Conservation (phyloP, 2,113 vertebrate genomes). For the Phalacrocorax aristotelis region DNA sequence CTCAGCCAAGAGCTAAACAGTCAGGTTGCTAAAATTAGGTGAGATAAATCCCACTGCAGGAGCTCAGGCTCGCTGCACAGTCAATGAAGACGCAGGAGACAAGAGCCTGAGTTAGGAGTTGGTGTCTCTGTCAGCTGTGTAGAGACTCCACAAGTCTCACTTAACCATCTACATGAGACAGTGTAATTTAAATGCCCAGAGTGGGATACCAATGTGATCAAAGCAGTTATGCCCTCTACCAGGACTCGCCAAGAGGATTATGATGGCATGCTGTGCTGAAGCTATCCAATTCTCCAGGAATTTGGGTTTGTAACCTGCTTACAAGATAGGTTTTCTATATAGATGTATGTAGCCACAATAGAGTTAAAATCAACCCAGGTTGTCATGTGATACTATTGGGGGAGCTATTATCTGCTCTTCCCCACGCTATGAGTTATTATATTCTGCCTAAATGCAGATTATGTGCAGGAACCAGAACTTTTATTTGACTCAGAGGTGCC, state of each 20-base stretch:
- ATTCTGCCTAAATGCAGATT: constrained; percentile 38
- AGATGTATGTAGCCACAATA: not conserved
- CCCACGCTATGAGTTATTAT: not conserved
- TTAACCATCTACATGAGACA: not conserved
- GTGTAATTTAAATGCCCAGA: not conserved
- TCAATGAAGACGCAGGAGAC: not conserved
- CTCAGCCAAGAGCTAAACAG: constrained; percentile 5
- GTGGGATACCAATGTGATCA: not conserved
- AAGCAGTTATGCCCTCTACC: not conserved
- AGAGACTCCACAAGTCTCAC: not conserved
- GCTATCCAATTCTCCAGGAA: not conserved
- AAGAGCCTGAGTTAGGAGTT: not conserved
- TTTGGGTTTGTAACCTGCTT: not conserved
- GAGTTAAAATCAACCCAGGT: not conserved
- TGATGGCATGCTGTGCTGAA: not conserved
- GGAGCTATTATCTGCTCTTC: not conserved
- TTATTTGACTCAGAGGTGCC: constrained; percentile 42
- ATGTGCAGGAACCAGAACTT: constrained; percentile 41
- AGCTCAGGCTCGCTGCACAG: not conserved
- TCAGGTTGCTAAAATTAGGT: constrained; percentile 23
- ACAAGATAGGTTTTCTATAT: not conserved
- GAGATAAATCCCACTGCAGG: not conserved
- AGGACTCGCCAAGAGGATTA: not conserved
- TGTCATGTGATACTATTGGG: not conserved
- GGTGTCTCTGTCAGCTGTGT: not conserved